Base-by-base conservation (phyloP, 2,113 vertebrate species). In the Hassar affinis region DNA sequence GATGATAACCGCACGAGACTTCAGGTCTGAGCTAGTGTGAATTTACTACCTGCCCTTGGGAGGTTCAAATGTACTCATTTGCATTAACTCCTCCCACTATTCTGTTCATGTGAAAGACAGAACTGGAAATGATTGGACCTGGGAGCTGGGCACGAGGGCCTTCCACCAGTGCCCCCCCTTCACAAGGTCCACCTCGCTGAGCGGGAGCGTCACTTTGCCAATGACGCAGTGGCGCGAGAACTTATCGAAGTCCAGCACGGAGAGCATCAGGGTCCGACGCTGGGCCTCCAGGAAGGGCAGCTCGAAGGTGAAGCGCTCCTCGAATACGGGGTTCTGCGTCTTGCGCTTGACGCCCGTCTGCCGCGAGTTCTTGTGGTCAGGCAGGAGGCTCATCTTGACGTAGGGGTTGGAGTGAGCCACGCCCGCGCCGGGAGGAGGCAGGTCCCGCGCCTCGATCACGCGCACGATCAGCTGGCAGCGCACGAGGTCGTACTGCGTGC, bases 131-230 rank as follows among this genome's bases (percentile, higher is more conserved):
- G 30, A 68, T 64, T 12, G 25, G 18, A 97, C 96, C 96, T 97
- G 96, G 33, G 96, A 94, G 69, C 96, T 97, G 88, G 96, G 96
- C 64, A 96, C 91, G 86, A 97, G 93, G 1, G 96, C 94, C 90
- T 96, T 97, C 96, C 96, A 97, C 96, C 96, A 97, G 90, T 97
- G 96, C 15, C 96, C 96, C 0, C 96, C 96, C 86, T 95, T 97
- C 81, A 97, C 96, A 89, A 97, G 95, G 91, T 97, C 96, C 17
- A 97, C 96, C 57, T 97, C 96, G 0, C 91, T 91, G 85, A 97
- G 87, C 4, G 95, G 92, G 92, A 97, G 92, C 0, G 95, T 92
- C 81, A 97, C 95, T 85, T 97, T 96, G 52, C 96, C 96, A 27
- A 97, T 95, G 77, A 97, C 95, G 75, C 96, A 96, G 49, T 97